These are phyloP conservation scores for Ladona fulva DNA, from an alignment of 1,140 invertebrate genomes.

Conservation along the genomic window DNA sequence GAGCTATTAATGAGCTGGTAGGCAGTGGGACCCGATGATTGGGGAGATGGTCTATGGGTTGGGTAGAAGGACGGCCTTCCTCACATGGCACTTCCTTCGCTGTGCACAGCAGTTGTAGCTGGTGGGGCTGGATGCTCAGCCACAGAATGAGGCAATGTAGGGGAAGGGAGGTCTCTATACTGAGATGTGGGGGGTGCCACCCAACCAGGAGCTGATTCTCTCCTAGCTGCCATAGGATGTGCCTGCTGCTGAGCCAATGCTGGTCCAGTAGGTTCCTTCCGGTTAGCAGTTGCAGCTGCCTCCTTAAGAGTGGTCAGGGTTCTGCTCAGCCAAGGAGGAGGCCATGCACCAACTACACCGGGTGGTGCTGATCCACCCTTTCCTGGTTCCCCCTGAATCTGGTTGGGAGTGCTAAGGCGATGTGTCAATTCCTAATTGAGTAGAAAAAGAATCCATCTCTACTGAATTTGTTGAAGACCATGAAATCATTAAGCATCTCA, in stretches of 20 bases:
- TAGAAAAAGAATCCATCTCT: slow-evolving; percentile 16
- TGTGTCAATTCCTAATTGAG: slow-evolving; percentile 74
- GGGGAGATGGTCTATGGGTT: not conserved
- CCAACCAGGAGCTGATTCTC: not conserved
- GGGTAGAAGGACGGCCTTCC: not conserved
- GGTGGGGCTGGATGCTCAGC: not conserved
- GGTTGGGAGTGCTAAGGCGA: slow-evolving; percentile 57
- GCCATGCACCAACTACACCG: not conserved
- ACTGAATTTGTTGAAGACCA: slow-evolving; percentile 11
- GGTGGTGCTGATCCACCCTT: slow-evolving; percentile 60
- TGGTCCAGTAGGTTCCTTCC: not conserved
- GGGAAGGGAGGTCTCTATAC: not conserved
- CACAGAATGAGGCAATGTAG: not conserved
- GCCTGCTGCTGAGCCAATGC: not conserved
- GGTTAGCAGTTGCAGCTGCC: slow-evolving; percentile 34
- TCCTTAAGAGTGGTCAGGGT: slow-evolving; percentile 67
- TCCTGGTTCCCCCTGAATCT: slow-evolving; percentile 33
- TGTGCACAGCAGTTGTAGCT: not conserved
- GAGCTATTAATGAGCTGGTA: not conserved
- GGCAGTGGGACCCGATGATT: not conserved
- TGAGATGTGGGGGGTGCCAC: not conserved
- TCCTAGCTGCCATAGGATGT: not conserved
- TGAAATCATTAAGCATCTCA: slow-evolving; percentile 8
- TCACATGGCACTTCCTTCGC: not conserved
- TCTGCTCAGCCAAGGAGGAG: slow-evolving; percentile 71